A percentile compares a stretch with the other conserved stretches of the same genome.
These are phyloP conservation scores for Choristoneura rosaceana DNA, from an alignment of 2,888 invertebrate species.

Conservation along the genomic window DNA sequence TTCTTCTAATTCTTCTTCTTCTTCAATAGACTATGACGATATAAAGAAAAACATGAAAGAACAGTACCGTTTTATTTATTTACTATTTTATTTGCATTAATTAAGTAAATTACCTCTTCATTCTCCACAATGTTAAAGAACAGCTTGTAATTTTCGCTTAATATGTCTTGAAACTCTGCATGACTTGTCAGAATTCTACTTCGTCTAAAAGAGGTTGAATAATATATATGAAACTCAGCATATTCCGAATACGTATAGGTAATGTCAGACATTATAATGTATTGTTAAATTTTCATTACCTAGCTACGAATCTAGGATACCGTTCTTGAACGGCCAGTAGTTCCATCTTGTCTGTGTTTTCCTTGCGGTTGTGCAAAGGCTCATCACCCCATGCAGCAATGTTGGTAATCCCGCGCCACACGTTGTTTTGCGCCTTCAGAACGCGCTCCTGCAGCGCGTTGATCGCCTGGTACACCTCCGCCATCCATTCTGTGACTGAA, in stretches of 20 bases:
- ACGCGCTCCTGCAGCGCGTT: slow-evolving; percentile 90
- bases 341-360: slow-evolving; percentile 72
- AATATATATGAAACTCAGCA: neutral
- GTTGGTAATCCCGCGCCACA: slow-evolving; percentile 82
- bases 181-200: slow-evolving; percentile 79
- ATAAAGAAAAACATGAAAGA: slow-evolving; percentile 15
- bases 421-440: slow-evolving; percentile 88
- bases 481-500: slow-evolving; percentile 89
- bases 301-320: slow-evolving; percentile 78
- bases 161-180: slow-evolving; percentile 82
- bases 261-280: neutral
- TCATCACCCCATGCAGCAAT: slow-evolving; percentile 89
- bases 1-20: slow-evolving; percentile 72
- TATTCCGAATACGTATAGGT: neutral
- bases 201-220: slow-evolving; percentile 58
- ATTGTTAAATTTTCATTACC: slow-evolving; percentile 67
- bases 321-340: slow-evolving; percentile 86
- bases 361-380: slow-evolving; percentile 91
- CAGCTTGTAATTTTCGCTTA: slow-evolving; percentile 88
- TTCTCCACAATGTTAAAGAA: slow-evolving; percentile 88
- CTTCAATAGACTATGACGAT: slow-evolving; percentile 58
- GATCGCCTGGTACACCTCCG: slow-evolving; percentile 88
- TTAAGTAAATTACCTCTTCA: slow-evolving; percentile 61
- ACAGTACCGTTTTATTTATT: neutral
- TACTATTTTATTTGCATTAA: neutral